phyloP scores from a whole-genome alignment of 2,888 invertebrate genomes.

The Alloplasta piceator region DNA sequence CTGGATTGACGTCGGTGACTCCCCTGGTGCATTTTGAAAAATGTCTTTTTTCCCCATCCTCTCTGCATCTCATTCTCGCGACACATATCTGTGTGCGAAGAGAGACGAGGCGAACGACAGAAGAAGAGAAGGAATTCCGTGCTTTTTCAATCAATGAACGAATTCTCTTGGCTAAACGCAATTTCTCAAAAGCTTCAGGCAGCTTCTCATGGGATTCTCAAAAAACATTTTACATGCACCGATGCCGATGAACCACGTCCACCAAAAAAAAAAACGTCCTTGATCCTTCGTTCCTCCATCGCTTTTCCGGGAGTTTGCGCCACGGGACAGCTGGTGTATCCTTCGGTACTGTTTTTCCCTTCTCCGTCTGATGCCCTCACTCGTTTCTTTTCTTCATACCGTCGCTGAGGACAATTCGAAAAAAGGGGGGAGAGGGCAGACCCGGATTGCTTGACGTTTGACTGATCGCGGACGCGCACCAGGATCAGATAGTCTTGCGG shows the following conservation, averaged over 20 bases:
- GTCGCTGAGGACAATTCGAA: conserved; percentile 55
- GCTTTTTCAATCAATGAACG: conserved; percentile 57
- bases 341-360: conserved; percentile 7
- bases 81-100: conserved; percentile 42
- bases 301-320: conserved; percentile 54
- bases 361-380: neutral
- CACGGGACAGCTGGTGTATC: conserved; percentile 63
- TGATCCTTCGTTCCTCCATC: conserved; percentile 54
- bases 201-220: conserved; percentile 64
- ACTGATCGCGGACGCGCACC: conserved; percentile 76
- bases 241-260: conserved; percentile 50
- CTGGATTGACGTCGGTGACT: conserved; percentile 56
- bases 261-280: too few relatives aligned
- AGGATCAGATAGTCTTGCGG: conserved; percentile 65
- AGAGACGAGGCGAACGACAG: conserved; percentile 15
- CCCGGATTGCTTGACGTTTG: conserved; percentile 81
- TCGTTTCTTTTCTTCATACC: too few relatives aligned
- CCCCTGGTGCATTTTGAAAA: conserved; percentile 52
- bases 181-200: conserved; percentile 43
- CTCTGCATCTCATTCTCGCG: conserved; percentile 44
- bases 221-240: conserved; percentile 32
- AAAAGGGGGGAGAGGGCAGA: conserved; percentile 75
- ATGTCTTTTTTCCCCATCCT: conserved; percentile 31
- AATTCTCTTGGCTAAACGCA: conserved; percentile 41
- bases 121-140: conserved; percentile 62